Evolutionary conservation across 2,797 vertebrate genomes (phyloP), one percentile per base, ranked within the genome.

Genomic region (Epinephelus coioides): DNA sequence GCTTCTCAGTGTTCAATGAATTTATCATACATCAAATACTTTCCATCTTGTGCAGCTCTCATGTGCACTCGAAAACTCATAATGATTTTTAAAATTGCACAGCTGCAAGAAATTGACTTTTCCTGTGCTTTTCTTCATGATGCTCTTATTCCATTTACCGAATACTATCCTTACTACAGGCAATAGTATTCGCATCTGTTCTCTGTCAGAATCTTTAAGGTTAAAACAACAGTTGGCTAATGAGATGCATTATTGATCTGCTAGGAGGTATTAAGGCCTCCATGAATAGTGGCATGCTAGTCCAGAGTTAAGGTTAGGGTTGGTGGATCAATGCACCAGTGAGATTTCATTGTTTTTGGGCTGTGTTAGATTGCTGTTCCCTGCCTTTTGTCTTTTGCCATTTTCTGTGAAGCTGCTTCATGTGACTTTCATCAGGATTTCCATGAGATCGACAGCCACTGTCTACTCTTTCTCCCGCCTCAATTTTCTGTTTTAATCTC

Each of bases 231-330:
- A 69, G 25, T 50, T 34, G 40, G 27, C 27, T 21, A 44, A 72
- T 30, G 12, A 56, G 8, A 72, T 59, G 53, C 53, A 44, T 63
- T 34, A 73, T 63, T 61, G 63, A 68, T 76, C 21, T 61, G 14
- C 23, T 62, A 5, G 15, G 60, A 78, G 70, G 40, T 66, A 59
- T 61, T 69, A 62, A 25, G 53, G 6, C n/a, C n/a, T 30, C 3
- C 50, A 14, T 10, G 23, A 40, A 38, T 70, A 47, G 44, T 49
- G 15, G 19, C 38, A 12, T 78, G 47, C 21, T 46, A 23, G 15
- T 60, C 47, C n/a, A 59, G 38, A 57, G 54, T 69, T 65, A 19
- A 57, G 21, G 49, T 66, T 56, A 50, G 46, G 14, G 21, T 34
- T 34, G 34, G 34, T 34, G 13, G 13, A 61, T 30, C 8, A 40